Conservation (phyloP, 1,140 invertebrate genomes). For the Sitodiplosis mosellana region DNA sequence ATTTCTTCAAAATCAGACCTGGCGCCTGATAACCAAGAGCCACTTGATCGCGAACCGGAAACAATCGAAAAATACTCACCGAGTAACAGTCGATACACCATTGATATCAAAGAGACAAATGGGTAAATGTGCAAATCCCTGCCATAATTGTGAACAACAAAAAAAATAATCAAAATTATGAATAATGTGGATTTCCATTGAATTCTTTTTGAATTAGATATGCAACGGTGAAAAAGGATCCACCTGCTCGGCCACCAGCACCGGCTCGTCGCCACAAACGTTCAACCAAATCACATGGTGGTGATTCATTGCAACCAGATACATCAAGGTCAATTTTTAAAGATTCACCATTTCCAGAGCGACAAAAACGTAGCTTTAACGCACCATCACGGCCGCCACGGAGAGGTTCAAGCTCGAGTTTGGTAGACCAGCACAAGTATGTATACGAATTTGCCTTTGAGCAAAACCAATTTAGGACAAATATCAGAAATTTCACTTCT, state of each 20-base stretch:
- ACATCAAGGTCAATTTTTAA: constrained; percentile 15
- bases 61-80: too few relatives aligned
- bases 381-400: constrained; percentile 35
- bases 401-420: constrained; percentile 30
- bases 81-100: constrained; percentile 22
- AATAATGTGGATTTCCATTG: not conserved
- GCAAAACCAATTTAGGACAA: too few relatives aligned
- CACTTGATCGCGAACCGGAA: constrained; percentile 14
- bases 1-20: too few relatives aligned
- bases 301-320: constrained; percentile 28
- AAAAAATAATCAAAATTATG: too few relatives aligned
- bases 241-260: constrained; percentile 33
- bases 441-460: too few relatives aligned
- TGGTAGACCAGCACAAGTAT: constrained; percentile 10
- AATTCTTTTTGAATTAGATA: constrained; percentile 11
- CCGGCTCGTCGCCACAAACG: constrained; percentile 29
- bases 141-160: too few relatives aligned
- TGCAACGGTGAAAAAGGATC: constrained; percentile 27
- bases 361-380: constrained; percentile 38
- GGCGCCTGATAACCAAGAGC: constrained; percentile 1
- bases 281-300: constrained; percentile 22
- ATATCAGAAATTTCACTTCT: too few relatives aligned
- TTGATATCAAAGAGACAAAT: constrained; percentile 30
- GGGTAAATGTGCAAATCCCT: constrained; percentile 25
- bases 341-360: constrained; percentile 20